Base-by-base conservation (phyloP, 2,113 vertebrate genomes). In the Rafetus swinhoei region DNA sequence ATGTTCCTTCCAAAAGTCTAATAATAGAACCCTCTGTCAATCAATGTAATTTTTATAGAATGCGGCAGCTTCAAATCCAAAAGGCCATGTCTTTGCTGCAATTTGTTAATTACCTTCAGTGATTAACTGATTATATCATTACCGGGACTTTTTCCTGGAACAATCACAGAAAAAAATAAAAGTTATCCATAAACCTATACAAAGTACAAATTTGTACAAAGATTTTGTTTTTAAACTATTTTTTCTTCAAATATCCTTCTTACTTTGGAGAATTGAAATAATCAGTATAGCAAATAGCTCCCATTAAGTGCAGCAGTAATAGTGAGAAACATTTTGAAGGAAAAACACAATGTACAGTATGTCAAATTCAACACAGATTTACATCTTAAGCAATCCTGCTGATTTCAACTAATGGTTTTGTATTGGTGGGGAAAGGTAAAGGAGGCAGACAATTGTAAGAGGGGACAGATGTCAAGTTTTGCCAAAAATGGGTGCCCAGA, bases 21-120 rank as follows among this genome's bases (percentile, higher is more conserved):
- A 88, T 32, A 87, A 50, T 45, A 77, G 22, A 85, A 5, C 2
- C 8, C 59, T 35, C 65, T 84, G n/a, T 24, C 82, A 88, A 79
- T 94, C 53, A 85, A 56, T 14, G 5, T 8, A 53, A 27, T 13
- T 55, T 80, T 65, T 35, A 3, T 22, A 4, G 89, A 88, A 56
- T 7, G 35, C 9, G 84, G 52, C 24, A 81, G 45, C 25, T 79
- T 1, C 19, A 16, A 96, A 76, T 83, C 39, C 60, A 86, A 92
- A 96, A 93, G 87, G n/a, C 39, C 22, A 69, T 1, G 6, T 60
- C 27, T 83, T 32, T 82, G 9, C 29, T 88, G 50, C 54, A 93
- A 91, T 93, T 93, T 87, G 21, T 82, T 88, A 85, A 95, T 92
- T 83, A 89, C n/a, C 22, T 54, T 82, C 74, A 65, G 85, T 92